Conservation (phyloP, 2,113 vertebrate genomes). For the Ranitomeya imitator region DNA sequence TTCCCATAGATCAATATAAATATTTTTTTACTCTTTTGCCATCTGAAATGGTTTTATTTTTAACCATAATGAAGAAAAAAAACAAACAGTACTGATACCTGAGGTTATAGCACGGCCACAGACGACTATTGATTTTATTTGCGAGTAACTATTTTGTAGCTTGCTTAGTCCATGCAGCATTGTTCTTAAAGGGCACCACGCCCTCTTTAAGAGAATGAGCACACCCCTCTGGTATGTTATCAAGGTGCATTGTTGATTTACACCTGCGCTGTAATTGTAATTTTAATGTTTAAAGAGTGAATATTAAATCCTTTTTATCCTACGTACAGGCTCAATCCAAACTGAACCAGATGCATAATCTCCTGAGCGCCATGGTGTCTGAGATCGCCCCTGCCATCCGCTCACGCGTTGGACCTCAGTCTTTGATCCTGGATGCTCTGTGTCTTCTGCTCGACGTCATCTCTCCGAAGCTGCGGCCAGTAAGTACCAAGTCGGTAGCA, state of each 20-base stretch:
- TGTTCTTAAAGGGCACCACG: background rate
- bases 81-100: no score
- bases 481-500: constrained; percentile 63
- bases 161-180: background rate
- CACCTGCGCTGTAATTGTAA: no score
- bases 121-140: background rate
- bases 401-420: constrained; percentile 69
- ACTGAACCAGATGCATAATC: constrained; percentile 74
- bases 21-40: background rate
- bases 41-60: background rate
- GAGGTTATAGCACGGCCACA: background rate
- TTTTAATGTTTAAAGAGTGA: background rate
- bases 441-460: constrained; percentile 90
- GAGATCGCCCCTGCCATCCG: constrained; percentile 78
- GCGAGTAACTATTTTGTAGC: background rate
- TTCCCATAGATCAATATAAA: background rate
- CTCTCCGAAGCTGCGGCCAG: constrained; percentile 85
- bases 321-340: constrained; percentile 75
- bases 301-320: background rate
- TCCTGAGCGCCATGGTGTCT: constrained; percentile 78
- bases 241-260: background rate
- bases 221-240: background rate
- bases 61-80: no score
- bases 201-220: background rate
- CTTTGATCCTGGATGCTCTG: constrained; percentile 82